Evolutionary conservation across 1,140 invertebrate genomes (phyloP), one percentile per base, ranked within the genome.

Genomic region (Drosophila ogumai): DNA sequence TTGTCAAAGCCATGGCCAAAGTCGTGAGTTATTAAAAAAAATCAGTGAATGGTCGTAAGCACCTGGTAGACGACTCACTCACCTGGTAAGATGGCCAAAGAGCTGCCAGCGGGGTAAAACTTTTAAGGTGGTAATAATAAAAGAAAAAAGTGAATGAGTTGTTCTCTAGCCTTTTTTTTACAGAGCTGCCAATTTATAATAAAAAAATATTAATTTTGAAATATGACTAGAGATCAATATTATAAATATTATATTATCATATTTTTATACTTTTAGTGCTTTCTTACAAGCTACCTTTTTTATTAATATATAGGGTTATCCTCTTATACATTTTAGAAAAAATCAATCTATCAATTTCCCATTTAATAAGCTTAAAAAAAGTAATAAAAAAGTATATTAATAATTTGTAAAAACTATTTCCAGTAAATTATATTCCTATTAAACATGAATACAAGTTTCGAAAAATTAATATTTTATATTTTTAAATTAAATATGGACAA

Each of bases 1-100:
- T 80, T 67, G 57, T 72, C 81, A 75, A 74, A 68, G 79, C 63
- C 74, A 67, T 67, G 67, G 74, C 67, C 79, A 82, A 77, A 72
- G 38, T 75, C 61, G 66, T 73, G 61, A 64, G 43, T 69, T 74
- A 82, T 82, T 73, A 65, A 68, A 73, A 66, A 71, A 72, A 72
- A 32, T 59, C 69, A 43, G 69, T 72, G 68, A 72, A 72, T 72
- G 68, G 68, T 43, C 44, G 41, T 56, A 72, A 78, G 73, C 60
- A 64, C 55, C 59, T 73, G 66, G 59, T 25, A 12, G 15, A 22
- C 22, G 22, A 9, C 32, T 8, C 8, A 47, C 58, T 44, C 19
- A 55, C 15, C 47, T 43, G 49, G 43, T 31, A 34, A 34, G 15
- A 22, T 9, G 57, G 36, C 15, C 10, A 36, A 43, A 19, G 17